These are phyloP conservation scores for Genyomyrus donnyi DNA, from an alignment of 2,113 vertebrate species.

Conservation along the genomic window DNA sequence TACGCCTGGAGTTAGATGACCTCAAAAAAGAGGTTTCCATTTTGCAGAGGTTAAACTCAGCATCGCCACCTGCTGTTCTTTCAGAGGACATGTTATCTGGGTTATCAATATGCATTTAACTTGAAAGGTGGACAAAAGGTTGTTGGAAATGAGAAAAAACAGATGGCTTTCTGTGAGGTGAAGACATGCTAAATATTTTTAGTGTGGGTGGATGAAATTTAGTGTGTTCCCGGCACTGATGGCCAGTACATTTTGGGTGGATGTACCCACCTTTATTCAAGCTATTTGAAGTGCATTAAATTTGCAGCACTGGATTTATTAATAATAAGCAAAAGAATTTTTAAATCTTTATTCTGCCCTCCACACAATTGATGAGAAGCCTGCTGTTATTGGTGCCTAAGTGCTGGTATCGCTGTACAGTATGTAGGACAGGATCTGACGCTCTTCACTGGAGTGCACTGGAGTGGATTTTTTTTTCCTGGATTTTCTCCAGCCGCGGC, in stretches of 20 bases:
- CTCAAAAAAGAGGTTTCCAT: neutral
- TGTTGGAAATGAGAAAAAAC: neutral
- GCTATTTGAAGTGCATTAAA: neutral
- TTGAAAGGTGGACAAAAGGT: neutral
- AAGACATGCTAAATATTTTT: neutral
- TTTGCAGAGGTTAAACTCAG: constrained; percentile 5
- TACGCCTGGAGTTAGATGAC: neutral
- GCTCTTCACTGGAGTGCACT: neutral
- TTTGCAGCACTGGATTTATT: neutral
- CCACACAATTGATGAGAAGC: neutral
- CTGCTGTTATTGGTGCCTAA: neutral
- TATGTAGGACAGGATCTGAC: neutral
- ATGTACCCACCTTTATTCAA: neutral
- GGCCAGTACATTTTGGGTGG: neutral
- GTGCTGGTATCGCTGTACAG: neutral
- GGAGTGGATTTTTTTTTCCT: neutral
- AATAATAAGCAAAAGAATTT: neutral
- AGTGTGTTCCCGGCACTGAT: neutral
- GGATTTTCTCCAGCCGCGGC: neutral
- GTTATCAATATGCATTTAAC: neutral
- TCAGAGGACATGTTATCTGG: neutral
- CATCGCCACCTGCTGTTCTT: constrained; percentile 17
- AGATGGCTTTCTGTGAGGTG: neutral
- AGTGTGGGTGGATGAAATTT: neutral
- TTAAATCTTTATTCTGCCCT: neutral